These are phyloP conservation scores for Parauchenoglanis punctatus DNA, from an alignment of 2,797 vertebrate genomes.

Conservation along the genomic window DNA sequence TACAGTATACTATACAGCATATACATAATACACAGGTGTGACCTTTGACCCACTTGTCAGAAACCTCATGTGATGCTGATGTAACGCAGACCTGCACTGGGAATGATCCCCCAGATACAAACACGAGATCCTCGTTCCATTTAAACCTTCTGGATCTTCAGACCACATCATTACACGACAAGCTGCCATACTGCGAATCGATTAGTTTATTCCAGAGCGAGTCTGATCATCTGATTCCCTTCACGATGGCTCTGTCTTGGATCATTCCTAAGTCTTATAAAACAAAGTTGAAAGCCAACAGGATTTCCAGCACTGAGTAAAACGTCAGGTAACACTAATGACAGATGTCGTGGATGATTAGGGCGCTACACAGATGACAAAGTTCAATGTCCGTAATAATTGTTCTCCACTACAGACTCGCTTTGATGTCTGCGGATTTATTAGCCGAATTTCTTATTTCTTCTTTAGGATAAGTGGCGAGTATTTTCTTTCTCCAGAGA, in stretches of 20 bases:
- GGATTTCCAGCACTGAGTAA: background rate
- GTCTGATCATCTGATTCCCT: background rate
- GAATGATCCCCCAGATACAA: slow-evolving; percentile 17
- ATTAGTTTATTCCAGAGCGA: background rate
- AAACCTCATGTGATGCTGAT: background rate
- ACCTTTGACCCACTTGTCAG: background rate
- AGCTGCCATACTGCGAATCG: background rate
- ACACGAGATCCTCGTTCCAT: background rate
- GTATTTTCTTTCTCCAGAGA: background rate
- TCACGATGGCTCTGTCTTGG: background rate
- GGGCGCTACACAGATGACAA: background rate
- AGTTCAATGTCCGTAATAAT: background rate
- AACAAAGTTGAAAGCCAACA: background rate
- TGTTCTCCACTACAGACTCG: background rate
- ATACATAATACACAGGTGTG: background rate
- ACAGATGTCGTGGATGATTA: background rate
- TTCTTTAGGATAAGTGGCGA: background rate
- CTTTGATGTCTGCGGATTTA: background rate
- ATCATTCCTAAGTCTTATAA: background rate
- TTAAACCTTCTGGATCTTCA: background rate
- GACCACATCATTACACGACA: background rate
- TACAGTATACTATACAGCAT: background rate
- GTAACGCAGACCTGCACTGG: background rate
- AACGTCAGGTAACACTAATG: background rate
- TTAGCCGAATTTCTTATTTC: background rate